Evolutionary conservation across 2,888 invertebrate species (phyloP), one percentile per base, ranked within the genome.

Genomic region (Cynaeus angustus): DNA sequence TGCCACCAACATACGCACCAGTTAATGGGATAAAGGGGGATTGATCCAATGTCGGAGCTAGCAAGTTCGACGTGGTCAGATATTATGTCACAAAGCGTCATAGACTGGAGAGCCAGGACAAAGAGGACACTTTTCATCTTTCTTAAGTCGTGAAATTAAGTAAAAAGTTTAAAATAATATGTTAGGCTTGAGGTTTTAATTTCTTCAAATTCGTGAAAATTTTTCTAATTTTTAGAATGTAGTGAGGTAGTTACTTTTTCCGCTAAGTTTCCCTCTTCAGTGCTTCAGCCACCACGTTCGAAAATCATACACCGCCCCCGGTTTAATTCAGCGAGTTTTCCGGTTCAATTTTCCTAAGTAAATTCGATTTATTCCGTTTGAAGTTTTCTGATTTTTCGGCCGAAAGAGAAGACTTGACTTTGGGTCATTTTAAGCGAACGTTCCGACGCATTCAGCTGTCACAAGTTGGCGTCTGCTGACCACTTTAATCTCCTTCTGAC

Each of bases 401-500:
- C 52, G 48, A 55, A 21, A 66, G 28, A 41, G 53, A 41, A 26
- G 59, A 13, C 37, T 59, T 59, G 65, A 65, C 53, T 45, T 52
- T 8, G 52, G 59, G 64, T 58, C 65, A 50, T 67, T 71, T 71
- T 69, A 56, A 68, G 14, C 55, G 65, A 48, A 50, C 62, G 56
- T 48, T 56, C 58, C 58, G 66, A 68, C 62, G 66, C 66, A 74
- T 74, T 73, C 73, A 73, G 53, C 71, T 74, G 74, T 74, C 74
- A 73, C 61, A 68, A 72, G 66, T 72, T 71, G 37, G 69, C 72
- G 45, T 61, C 66, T 55, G 66, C 68, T 67, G 74, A 72, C 73
- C 73, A 72, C 70, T 73, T 74, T 74, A 74, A 74, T 74, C 73
- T 73, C 64, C 56, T 74, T 74, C 66, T 10, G 62, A 50, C 56